phyloP scores from a whole-genome alignment of 2,113 vertebrate species.

The Phaetusa simplex region DNA sequence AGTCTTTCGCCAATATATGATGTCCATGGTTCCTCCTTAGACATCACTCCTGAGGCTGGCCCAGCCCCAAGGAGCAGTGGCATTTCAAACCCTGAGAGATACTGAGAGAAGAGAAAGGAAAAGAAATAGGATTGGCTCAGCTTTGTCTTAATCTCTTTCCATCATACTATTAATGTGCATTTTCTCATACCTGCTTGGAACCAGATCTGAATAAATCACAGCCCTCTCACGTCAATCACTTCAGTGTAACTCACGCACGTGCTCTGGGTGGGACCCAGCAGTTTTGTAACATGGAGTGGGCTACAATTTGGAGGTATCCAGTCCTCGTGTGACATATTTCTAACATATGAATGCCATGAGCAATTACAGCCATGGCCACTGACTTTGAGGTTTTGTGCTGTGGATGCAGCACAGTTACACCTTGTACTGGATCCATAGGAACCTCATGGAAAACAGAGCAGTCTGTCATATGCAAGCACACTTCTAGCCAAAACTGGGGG shows the following conservation, averaged over 20 bases:
- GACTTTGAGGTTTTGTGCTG: not conserved
- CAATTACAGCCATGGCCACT: not conserved
- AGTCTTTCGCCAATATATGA: not conserved
- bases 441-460: not conserved
- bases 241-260: rapidly evolving
- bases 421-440: not conserved
- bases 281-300: not conserved
- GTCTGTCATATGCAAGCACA: not conserved
- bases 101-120: not conserved
- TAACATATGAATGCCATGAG: not conserved
- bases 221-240: not conserved
- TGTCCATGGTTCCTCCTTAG: not conserved
- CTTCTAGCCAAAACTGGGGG: not conserved
- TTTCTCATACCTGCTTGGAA: not conserved
- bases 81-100: not conserved
- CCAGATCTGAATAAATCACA: not conserved
- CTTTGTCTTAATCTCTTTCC: not conserved
- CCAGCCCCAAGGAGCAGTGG: not conserved
- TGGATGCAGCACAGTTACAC: not conserved
- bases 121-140: not conserved
- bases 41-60: not conserved
- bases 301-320: not conserved
- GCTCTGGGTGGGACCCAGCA: not conserved
- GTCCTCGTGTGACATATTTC: not conserved
- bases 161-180: not conserved